Conservation (phyloP, 2,888 invertebrate species). For the Beris chalybata region DNA sequence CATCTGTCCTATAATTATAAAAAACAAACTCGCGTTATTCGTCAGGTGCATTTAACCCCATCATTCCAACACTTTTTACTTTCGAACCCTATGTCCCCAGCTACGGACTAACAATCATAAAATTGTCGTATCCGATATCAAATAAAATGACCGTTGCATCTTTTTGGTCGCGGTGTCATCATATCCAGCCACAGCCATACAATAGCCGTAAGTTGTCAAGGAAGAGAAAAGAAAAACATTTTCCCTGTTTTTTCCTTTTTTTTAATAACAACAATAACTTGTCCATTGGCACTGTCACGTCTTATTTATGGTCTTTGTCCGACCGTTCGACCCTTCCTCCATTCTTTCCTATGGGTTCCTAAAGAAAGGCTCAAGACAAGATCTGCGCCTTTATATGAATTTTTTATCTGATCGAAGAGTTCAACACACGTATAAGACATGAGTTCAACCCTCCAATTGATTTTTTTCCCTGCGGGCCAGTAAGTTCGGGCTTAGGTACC, state of each 20-base stretch:
- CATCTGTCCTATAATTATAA: constrained; percentile 23
- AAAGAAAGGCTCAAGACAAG: constrained; percentile 4
- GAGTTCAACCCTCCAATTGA: constrained; percentile 34
- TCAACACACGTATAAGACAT: constrained; percentile 30
- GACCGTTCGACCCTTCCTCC: constrained; percentile 18
- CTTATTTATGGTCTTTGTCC: constrained; percentile 38
- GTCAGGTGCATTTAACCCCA: constrained; percentile 37
- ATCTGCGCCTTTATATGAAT: constrained; percentile 23
- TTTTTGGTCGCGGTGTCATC: constrained; percentile 30
- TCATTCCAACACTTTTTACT: constrained; percentile 15
- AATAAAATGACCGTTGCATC: constrained; percentile 37
- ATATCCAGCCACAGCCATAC: constrained; percentile 2
- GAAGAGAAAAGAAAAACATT: constrained; percentile 20
- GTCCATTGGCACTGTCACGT: constrained; percentile 39
- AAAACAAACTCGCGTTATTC: constrained; percentile 6
- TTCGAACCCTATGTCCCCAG: background rate
- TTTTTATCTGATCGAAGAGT: constrained; percentile 37
- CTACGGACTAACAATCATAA: constrained; percentile 34
- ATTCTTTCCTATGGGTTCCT: constrained; percentile 7
- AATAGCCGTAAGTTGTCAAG: constrained; percentile 15
- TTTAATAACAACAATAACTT: constrained; percentile 37
- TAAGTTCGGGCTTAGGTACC: background rate
- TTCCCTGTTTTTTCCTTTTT: constrained; percentile 8
- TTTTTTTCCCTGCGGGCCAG: constrained; percentile 15
- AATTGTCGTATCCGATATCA: constrained; percentile 36